Base-by-base conservation (phyloP, 2,888 invertebrate genomes). In the Euspilapteryx auroguttella region DNA sequence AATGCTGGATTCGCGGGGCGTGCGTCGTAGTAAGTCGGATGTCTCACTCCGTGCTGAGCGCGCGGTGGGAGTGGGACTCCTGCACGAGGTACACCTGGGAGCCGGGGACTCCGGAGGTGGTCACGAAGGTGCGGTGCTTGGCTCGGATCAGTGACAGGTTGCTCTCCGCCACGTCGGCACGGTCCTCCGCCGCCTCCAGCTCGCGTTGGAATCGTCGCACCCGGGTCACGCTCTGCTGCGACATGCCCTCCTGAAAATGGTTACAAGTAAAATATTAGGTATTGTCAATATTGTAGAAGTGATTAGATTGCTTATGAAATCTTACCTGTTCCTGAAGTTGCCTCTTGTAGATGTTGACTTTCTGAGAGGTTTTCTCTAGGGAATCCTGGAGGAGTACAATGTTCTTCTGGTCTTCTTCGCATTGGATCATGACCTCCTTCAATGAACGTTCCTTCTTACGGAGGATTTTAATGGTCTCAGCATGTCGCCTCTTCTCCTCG, bases 131-230 rank as follows among this genome's bases (percentile, higher is more conserved):
- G 80, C 96, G 94, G 82, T 96, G 96, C 82, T 97, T 96, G 79
- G 96, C 94, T 55, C 96, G 89, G 80, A 96, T 94, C 69, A 96
- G 81, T 48, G 89, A 87, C 64, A 96, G 82, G 75, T 90, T 94
- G 82, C 89, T 90, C 79, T 96, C 95, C 47, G 95, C 95, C 47
- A 83, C 84, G 53, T 96, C 95, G 49, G 95, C 95, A 47, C 96
- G 90, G 71, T 95, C 95, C 69, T 97, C 96, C 42, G 96, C 96
- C 29, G 96, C 95, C 68, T 97, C 96, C 62, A 97, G 78, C 78
- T 97, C 96, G 52, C 96, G 87, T 76, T 97, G 96, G 94, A 96
- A 96, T 78, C 95, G 88, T 68, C 96, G 93, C 46, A 95, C 95
- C 63, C 96, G 85, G 63, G 94, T 94, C 49, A 96, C 88, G 73